Conservation (phyloP, 1,140 invertebrate genomes). For the Belonocnema kinseyi region DNA sequence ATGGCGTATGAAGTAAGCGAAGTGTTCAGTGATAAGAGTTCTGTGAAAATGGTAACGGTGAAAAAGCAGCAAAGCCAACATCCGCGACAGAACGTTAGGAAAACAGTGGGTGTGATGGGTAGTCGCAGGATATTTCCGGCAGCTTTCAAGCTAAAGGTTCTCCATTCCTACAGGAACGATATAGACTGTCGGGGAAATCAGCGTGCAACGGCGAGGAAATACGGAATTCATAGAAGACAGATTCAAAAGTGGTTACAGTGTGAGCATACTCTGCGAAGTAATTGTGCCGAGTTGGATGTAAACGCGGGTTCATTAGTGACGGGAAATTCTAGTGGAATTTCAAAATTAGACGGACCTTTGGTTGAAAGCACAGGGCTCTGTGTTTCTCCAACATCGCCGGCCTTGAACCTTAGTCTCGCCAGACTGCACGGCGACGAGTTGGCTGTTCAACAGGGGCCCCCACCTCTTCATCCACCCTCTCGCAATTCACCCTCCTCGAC, state of each 20-base stretch:
- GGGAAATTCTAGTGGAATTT: conserved; percentile 49
- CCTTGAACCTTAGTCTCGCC: conserved; percentile 76
- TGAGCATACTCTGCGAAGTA: conserved; percentile 83
- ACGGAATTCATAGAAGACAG: conserved; percentile 89
- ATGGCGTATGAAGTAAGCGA: conserved; percentile 79
- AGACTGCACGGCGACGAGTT: conserved; percentile 74
- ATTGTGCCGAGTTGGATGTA: conserved; percentile 75
- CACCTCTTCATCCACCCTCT: conserved; percentile 58
- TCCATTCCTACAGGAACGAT: conserved; percentile 89
- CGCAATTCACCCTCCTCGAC: conserved; percentile 51
- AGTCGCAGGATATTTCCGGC: conserved; percentile 89
- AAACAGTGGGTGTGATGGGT: conserved; percentile 78
- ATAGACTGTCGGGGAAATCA: conserved; percentile 90
- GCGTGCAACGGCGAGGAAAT: conserved; percentile 89
- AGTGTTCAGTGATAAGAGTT: conserved; percentile 66
- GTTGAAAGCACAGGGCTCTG: conserved; percentile 40
- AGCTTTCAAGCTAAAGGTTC: conserved; percentile 89
- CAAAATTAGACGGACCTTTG: conserved; percentile 58
- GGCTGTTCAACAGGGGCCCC: conserved; percentile 61
- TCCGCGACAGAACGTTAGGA: conserved; percentile 68
- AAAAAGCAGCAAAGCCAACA: conserved; percentile 74
- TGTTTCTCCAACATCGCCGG: conserved; percentile 64
- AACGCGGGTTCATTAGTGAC: conserved; percentile 25
- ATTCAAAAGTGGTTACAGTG: conserved; percentile 93
- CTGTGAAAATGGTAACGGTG: conserved; percentile 62